Evolutionary conservation across 2,113 vertebrate species (phyloP).

Genomic region (Colius striatus): DNA sequence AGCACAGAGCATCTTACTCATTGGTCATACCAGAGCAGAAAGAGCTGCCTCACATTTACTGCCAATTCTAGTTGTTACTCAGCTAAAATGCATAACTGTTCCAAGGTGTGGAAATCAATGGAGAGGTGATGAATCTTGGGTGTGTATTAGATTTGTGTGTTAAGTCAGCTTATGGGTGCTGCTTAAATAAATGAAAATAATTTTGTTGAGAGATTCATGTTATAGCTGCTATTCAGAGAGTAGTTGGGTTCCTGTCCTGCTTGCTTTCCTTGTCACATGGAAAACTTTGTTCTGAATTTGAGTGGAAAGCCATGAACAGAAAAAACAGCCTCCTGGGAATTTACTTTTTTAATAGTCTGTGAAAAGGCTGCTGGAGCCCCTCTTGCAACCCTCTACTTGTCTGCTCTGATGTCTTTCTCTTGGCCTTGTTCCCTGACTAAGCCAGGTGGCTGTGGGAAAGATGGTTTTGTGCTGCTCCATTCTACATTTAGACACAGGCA

Average conservation of each 20-base stretch:
- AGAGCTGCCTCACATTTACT: background rate
- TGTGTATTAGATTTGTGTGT: background rate
- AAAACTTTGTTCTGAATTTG: background rate
- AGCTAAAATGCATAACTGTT: rapidly evolving
- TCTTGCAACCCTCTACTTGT: background rate
- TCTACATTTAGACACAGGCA: conserved; percentile 18
- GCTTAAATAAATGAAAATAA: background rate
- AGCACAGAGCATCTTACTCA: background rate
- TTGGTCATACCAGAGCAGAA: background rate
- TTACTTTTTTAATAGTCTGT: background rate
- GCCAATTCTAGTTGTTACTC: background rate
- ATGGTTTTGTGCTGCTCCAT: background rate
- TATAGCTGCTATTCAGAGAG: background rate
- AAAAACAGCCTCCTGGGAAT: background rate
- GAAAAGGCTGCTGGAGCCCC: background rate
- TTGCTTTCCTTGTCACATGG: background rate
- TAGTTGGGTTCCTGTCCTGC: background rate
- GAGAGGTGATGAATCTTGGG: background rate
- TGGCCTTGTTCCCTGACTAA: background rate
- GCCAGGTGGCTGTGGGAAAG: conserved; percentile 63
- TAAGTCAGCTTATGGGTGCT: background rate
- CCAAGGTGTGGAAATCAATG: background rate
- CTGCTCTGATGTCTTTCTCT: background rate
- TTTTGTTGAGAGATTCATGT: background rate
- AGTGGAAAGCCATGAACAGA: background rate